phyloP scores from a whole-genome alignment of 2,113 vertebrate genomes.

The Phainopepla nitens region DNA sequence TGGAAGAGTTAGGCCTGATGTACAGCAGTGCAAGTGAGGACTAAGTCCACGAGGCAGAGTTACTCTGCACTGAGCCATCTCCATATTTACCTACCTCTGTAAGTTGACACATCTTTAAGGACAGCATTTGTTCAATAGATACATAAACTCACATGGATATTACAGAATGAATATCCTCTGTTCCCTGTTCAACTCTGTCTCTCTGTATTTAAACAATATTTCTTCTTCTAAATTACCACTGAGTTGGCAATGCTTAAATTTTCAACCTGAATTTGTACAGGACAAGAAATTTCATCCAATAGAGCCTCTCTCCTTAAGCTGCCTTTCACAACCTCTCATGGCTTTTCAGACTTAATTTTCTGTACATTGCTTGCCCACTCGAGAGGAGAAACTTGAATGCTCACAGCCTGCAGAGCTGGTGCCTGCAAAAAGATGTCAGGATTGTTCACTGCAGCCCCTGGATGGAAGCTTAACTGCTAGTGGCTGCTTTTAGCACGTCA shows the following conservation, averaged over 20 bases:
- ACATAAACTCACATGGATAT: neutral
- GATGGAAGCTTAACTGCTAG: slow-evolving; percentile 68
- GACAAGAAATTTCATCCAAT: neutral
- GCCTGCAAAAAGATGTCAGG: slow-evolving; percentile 73
- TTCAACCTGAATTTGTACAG: neutral
- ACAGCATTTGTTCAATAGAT: neutral
- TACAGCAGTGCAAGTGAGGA: neutral
- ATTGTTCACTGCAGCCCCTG: slow-evolving; percentile 65
- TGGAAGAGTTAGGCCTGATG: neutral
- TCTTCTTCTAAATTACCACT: neutral
- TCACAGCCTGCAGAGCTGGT: slow-evolving; percentile 53
- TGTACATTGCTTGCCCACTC: slow-evolving; percentile 82
- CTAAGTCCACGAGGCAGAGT: neutral
- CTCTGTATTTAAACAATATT: neutral
- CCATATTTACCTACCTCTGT: neutral
- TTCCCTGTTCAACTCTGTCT: neutral
- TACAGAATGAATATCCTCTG: neutral
- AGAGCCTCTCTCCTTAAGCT: neutral
- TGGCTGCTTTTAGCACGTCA: slow-evolving; percentile 76
- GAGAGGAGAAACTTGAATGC: slow-evolving; percentile 79
- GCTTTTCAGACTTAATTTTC: slow-evolving; percentile 84
- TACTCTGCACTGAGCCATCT: neutral
- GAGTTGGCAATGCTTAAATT: neutral
- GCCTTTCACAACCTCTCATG: neutral
- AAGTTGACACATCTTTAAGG: neutral